Evolutionary conservation across 2,797 vertebrate species (phyloP), one percentile per base, ranked within the genome.

Genomic region (Scleropages formosus): DNA sequence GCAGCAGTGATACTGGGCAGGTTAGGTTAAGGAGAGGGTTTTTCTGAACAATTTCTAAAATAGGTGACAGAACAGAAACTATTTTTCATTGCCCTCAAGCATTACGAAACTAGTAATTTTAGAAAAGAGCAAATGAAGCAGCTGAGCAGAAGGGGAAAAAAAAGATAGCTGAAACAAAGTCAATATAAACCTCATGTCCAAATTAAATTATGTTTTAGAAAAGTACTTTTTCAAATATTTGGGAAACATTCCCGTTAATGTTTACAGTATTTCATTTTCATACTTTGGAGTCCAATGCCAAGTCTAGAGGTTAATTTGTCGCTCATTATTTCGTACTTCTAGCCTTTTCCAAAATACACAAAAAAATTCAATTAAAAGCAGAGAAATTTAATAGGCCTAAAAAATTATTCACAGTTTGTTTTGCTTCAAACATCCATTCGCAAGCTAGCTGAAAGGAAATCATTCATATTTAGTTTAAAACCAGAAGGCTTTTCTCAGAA

Each of bases 21-120:
- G 27, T 79, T n/a, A 74, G 27, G 80, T 6, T 39, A 39, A 6
- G 31, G 31, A 39, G 31, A 31, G 61, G 75, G 84, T 76, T 61
- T 20, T 53, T 44, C 79, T 84, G 88, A 87, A 88, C 87, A 85
- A 87, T 84, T 85, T 82, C 84, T 85, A 83, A 82, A 86, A 85
- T 82, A 67, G 83, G 79, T 82, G 84, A 79, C 80, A 53, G 84
- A 60, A 22, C 80, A 72, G 81, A 80, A 81, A 84, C 76, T 78
- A 86, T 84, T 85, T 86, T 81, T 78, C 81, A 84, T 86, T 87
- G 88, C 85, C 80, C 83, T 79, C 72, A n/a, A 79, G 79, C 77
- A 84, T 84, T 88, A 87, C 81, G 58, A 79, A 4, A 68, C 78
- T 75, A 83, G n/a, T n/a, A n/a, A n/a, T 87, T 87, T 82, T 61